Percentiles rank a stretch among this genome's conserved stretches.
phyloP scores from a whole-genome alignment of 2,113 vertebrate species.

The Aramus guarauna region DNA sequence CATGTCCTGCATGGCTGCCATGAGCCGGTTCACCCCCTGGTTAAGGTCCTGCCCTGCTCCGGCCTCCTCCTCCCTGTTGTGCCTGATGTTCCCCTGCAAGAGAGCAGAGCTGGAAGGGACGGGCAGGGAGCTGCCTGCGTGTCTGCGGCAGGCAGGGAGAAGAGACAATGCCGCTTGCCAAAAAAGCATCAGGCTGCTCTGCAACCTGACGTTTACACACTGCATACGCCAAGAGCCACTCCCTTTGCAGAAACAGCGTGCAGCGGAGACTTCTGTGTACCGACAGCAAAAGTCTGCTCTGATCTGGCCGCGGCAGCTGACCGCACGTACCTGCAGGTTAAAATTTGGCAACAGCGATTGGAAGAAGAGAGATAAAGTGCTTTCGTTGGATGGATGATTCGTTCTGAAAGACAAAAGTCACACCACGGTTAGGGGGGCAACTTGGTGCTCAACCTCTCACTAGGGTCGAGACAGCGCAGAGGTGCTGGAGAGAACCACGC shows the following conservation, averaged over 20 bases:
- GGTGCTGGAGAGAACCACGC: neutral
- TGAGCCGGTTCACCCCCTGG: slow-evolving; percentile 92
- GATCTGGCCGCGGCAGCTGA: neutral
- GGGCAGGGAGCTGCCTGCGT: neutral
- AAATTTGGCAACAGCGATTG: slow-evolving; percentile 94
- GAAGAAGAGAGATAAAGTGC: slow-evolving; percentile 93
- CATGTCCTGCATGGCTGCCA: slow-evolving; percentile 97
- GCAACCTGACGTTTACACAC: neutral
- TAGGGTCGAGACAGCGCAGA: accelerated
- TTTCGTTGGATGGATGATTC: slow-evolving; percentile 77
- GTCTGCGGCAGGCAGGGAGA: neutral
- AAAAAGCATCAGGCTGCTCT: neutral
- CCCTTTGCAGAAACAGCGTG: neutral
- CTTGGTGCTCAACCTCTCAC: accelerated
- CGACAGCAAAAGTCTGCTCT: accelerated
- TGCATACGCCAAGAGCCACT: neutral
- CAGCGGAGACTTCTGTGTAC: neutral
- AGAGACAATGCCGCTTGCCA: neutral
- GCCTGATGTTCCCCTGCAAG: slow-evolving; percentile 76
- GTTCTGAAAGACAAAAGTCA: slow-evolving; percentile 51
- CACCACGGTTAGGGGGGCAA: neutral
- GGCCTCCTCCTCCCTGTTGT: slow-evolving; percentile 82
- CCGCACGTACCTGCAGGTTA: slow-evolving; percentile 82
- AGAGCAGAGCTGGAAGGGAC: neutral
- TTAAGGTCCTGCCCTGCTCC: slow-evolving; percentile 86